A percentile compares a stretch with the other conserved stretches of the same genome.
Evolutionary conservation across 2,888 invertebrate species (phyloP).

Genomic region (Glaucopsyche alexis): DNA sequence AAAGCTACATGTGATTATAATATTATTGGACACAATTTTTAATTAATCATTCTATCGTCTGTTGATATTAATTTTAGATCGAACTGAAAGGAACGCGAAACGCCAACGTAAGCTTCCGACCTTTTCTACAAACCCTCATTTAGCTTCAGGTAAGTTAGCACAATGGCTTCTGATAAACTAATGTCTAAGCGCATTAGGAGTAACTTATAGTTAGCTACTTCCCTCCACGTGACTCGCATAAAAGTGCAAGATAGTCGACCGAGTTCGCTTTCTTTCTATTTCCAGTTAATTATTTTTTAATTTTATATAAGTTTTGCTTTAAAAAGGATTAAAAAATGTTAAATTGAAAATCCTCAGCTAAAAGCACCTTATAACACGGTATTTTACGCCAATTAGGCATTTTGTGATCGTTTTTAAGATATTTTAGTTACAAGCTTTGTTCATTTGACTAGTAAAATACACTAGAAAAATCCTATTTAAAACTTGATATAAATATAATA

Average conservation of each 20-base stretch:
- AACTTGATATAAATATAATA: no score
- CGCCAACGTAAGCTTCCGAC: constrained; percentile 7
- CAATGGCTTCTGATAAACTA: constrained; percentile 7
- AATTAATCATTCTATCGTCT: background rate
- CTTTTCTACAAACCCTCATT: constrained; percentile 4
- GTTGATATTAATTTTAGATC: background rate
- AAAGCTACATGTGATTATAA: background rate
- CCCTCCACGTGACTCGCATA: constrained; percentile 8
- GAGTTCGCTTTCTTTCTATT: background rate
- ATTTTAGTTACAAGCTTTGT: no score
- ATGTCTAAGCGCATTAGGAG: constrained; percentile 25
- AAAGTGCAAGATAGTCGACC: background rate
- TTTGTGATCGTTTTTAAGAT: no score
- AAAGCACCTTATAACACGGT: no score
- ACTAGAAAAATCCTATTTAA: no score
- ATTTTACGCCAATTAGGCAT: no score
- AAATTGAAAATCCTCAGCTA: no score
- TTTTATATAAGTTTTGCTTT: background rate
- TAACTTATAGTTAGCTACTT: constrained; percentile 12
- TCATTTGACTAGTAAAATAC: no score
- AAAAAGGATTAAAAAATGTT: no score
- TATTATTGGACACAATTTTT: background rate
- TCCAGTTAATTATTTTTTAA: background rate
- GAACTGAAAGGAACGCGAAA: background rate
- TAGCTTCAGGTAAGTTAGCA: background rate